A percentile compares a stretch with the other conserved stretches of the same genome.
phyloP scores from a whole-genome alignment of 2,113 vertebrate species.

The Dicaeum eximium region DNA sequence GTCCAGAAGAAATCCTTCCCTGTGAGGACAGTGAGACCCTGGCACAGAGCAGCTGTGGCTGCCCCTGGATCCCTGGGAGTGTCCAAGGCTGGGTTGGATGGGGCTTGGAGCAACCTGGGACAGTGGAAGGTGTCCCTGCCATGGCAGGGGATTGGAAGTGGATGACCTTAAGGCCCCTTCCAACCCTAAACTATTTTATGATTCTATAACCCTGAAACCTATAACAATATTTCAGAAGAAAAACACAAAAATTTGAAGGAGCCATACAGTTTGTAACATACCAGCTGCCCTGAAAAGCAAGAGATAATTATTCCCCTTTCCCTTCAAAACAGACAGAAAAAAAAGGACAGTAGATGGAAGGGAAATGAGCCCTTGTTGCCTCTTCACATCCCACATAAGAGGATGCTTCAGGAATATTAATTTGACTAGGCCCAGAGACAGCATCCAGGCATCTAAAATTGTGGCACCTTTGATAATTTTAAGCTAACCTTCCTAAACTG shows the following conservation, averaged over 20 bases:
- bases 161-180: background rate
- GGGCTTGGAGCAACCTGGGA: background rate
- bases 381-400: constrained; percentile 48
- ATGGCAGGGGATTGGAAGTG: background rate
- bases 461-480: constrained; percentile 31
- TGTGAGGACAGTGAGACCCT: background rate
- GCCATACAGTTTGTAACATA: background rate
- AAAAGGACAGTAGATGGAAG: constrained; percentile 24
- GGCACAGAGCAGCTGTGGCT: background rate
- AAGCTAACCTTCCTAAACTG: constrained; percentile 40
- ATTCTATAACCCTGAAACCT: background rate
- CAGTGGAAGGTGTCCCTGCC: background rate
- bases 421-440: constrained; percentile 13
- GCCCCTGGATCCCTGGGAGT: background rate
- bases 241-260: background rate
- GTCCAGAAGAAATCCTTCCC: background rate
- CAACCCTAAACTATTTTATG: background rate
- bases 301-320: constrained; percentile 19
- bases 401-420: constrained; percentile 49
- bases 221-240: background rate
- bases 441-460: constrained; percentile 32
- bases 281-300: background rate
- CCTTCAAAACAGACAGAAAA: background rate
- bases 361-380: constrained; percentile 37
- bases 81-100: rapidly evolving